Percentiles rank a stretch among this genome's conserved stretches.
phyloP scores from a whole-genome alignment of 2,113 vertebrate genomes.

The human region DNA sequence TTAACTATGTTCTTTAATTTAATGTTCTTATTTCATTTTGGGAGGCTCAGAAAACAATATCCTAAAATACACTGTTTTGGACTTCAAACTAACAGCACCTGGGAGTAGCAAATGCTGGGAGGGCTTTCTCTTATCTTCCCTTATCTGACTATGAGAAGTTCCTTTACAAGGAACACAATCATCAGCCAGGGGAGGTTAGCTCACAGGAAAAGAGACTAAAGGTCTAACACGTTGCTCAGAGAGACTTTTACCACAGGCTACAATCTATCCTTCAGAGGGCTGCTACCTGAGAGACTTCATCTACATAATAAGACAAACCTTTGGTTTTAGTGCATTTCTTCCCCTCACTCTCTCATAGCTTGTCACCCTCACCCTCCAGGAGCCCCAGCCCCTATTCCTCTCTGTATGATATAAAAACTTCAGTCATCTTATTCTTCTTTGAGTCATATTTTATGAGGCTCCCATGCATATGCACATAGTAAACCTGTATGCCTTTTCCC shows the following conservation, averaged over 20 bases:
- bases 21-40: neutral
- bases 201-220: neutral
- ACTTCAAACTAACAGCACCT: neutral
- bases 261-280: neutral
- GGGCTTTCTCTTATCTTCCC: neutral
- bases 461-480: neutral
- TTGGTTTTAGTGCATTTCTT: neutral
- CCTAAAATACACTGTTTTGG: neutral
- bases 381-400: neutral
- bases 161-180: neutral
- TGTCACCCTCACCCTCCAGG: neutral
- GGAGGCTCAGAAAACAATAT: neutral
- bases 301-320: neutral
- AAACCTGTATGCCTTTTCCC: neutral
- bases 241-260: neutral
- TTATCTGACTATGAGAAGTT: neutral
- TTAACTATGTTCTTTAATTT: neutral
- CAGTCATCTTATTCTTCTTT: neutral
- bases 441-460: neutral
- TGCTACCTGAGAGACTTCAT: neutral
- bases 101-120: neutral
- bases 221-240: neutral
- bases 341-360: neutral
- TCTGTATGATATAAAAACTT: neutral
- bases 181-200: neutral